Percentiles rank a stretch among this genome's conserved stretches.
Conservation (phyloP, 2,113 vertebrate genomes). For the Rhabdomys dilectus region DNA sequence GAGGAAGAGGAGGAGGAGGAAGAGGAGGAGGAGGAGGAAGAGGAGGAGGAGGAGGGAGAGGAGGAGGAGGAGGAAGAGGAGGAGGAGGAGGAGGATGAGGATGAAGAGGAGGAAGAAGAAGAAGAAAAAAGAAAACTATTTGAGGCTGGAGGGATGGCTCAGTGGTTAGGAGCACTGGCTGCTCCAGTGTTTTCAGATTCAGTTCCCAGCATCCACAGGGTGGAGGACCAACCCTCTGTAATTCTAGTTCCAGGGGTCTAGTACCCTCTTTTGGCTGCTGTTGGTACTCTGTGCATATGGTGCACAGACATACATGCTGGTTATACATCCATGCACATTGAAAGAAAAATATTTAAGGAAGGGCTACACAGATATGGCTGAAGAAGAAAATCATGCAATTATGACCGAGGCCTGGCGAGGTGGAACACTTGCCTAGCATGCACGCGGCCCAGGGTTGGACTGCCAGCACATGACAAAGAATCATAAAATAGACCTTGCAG, state of each 20-base stretch:
- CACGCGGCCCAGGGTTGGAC: too few species aligned
- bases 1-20: too few species aligned
- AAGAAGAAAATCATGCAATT: not conserved
- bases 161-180: not conserved
- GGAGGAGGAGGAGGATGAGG: too few species aligned
- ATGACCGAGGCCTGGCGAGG: not conserved
- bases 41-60: too few species aligned
- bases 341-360: not conserved
- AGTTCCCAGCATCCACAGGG: not conserved
- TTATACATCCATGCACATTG: not conserved
- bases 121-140: not conserved
- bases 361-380: not conserved
- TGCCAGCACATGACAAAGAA: not conserved
- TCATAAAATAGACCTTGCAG: not conserved
- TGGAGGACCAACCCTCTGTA: not conserved
- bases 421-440: not conserved
- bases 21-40: too few species aligned
- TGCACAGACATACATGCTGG: not conserved
- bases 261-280: not conserved
- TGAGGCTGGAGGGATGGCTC: not conserved
- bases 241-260: not conserved
- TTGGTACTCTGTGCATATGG: not conserved
- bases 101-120: too few species aligned
- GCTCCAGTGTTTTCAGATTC: not conserved
- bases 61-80: too few species aligned